Evolutionary conservation across 2,888 invertebrate species (phyloP).

Genomic region (Drosophila tripunctata): DNA sequence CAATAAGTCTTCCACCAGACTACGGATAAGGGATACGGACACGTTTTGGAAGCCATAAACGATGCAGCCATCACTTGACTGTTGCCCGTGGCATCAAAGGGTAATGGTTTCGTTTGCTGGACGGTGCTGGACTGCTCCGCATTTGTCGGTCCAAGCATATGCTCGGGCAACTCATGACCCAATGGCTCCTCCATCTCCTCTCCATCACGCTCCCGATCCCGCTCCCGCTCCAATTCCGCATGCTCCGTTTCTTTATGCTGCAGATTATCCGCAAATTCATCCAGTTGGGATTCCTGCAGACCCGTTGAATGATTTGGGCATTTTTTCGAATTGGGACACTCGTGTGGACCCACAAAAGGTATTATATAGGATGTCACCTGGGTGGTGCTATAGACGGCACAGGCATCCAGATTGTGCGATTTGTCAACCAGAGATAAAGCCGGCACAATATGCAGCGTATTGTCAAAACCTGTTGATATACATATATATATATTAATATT

Average conservation of each 20-base stretch:
- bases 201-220: too few species aligned
- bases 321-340: slow-evolving; percentile 84
- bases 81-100: slow-evolving; percentile 72
- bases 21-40: slow-evolving; percentile 86
- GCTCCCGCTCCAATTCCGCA: neutral
- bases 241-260: slow-evolving; percentile 25
- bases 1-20: slow-evolving; percentile 92
- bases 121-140: slow-evolving; percentile 21
- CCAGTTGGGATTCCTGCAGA: slow-evolving; percentile 21
- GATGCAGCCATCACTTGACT: slow-evolving; percentile 80
- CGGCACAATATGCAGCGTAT: slow-evolving; percentile 84
- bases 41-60: slow-evolving; percentile 83
- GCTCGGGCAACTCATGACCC: slow-evolving; percentile 80
- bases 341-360: slow-evolving; percentile 84
- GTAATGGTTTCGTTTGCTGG: slow-evolving; percentile 25
- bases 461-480: slow-evolving; percentile 83
- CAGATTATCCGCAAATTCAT: slow-evolving; percentile 43
- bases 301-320: slow-evolving; percentile 81
- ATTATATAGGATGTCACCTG: slow-evolving; percentile 84
- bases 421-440: slow-evolving; percentile 82
- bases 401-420: slow-evolving; percentile 65
- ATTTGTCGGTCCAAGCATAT: slow-evolving; percentile 63
- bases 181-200: slow-evolving; percentile 68
- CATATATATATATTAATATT: neutral
- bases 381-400: slow-evolving; percentile 79